Evolutionary conservation across 2,113 vertebrate species (phyloP), one percentile per base, ranked within the genome.

Genomic region (Percina caprodes): DNA sequence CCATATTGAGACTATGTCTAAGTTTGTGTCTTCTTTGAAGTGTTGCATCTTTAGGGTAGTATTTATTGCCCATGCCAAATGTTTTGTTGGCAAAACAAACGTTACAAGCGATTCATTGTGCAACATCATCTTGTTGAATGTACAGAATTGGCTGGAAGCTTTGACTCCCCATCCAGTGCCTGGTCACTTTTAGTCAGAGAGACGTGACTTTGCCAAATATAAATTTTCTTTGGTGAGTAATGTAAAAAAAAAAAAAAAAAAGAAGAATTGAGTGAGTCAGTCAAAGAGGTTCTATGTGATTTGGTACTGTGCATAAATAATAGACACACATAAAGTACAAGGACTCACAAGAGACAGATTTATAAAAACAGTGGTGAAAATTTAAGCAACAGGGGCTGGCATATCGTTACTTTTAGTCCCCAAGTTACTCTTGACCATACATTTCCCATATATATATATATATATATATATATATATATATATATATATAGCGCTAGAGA

Each of bases 151-250:
- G 49, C 42, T 19, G 51, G 84, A 85, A 69, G 30, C 15, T 30
- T 51, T 42, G 21, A 82, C 19, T 73, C 19, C 46, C 7, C 55
- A 8, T 55, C n/a, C 55, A 56, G 30, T 23, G 58, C 77, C 76
- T 51, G 69, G 71, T 66, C 60, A 58, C 33, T 77, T 14, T 70
- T 69, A 79, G 70, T 85, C 70, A 88, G 2, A 79, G 18, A 77
- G 48, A 65, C 35, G 7, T 85, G 82, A 83, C 77, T 69, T 55
- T 24, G 26, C 59, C 62, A 73, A 79, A 79, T 75, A 85, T 81
- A 86, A 77, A 79, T 75, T 68, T 63, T 72, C 7, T 39, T 75
- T 72, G 30, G 69, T 66, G 11, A 23, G 46, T 9, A 79, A 59
- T 35, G 16, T 33, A 24, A 68, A 63, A 49, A 61, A 35, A 21